Evolutionary conservation across 1,140 invertebrate genomes (phyloP), one percentile per base, ranked within the genome.

Genomic region (Caenorhabditis inopinata): DNA sequence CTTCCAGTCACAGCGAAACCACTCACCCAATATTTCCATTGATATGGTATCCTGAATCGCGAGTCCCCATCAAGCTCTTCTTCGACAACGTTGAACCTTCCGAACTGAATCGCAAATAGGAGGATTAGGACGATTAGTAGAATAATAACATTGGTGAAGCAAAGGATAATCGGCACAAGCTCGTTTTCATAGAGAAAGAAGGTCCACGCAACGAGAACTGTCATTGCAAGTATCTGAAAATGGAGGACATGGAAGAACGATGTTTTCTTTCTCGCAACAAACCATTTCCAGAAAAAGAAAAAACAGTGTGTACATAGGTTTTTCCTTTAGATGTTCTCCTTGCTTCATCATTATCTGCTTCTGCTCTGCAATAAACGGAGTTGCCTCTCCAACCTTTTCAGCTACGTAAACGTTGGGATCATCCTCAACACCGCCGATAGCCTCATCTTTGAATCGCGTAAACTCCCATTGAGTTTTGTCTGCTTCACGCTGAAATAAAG

Each of bases 21-120:
- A 23, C 32, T 38, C 12, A 68, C 58, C 32, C 47, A 51, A 51
- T 76, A 49, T 51, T 76, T 76, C 75, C 75, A 42, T 16, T 76
- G 16, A 21, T 68, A 68, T 3, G 58, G 58, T 21, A 68, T 68
- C n/a, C 58, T 38, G 23, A 21, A 68, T 68, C 58, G 25, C 7
- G 21, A n/a, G 38, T 68, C 58, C 1, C 38, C 58, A 21, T 68
- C 32, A 1, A 68, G 27, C 21, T 35, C 58, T n/a, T 68, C 58
- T 21, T 68, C n/a, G 1, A 68, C 58, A 18, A 68, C 58, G 38
- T 68, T 68, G 3, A 68, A 68, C 18, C 58, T 68, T 68, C 32
- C 58, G 38, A 68, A 68, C 21, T 68, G 58, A 42, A 68, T 38
- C 7, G 27, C 58, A 21, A 68, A 68, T 7, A 68, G 7, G n/a